Evolutionary conservation across 1,140 invertebrate genomes (phyloP).

Genomic region (Diploscapter pachys): DNA sequence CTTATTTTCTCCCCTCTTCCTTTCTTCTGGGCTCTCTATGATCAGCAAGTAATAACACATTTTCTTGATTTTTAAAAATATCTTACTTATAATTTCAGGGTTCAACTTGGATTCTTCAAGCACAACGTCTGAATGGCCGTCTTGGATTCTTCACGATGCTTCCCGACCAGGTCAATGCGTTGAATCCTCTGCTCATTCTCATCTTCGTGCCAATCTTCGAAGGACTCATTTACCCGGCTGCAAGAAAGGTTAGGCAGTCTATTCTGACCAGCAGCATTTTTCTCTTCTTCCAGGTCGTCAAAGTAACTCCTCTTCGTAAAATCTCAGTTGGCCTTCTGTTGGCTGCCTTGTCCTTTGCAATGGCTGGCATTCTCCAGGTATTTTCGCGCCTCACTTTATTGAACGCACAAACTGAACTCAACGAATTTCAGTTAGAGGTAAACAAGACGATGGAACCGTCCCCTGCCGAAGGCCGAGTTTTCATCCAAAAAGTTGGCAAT

Average conservation of each 20-base stretch:
- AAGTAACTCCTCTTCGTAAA: conserved; percentile 70
- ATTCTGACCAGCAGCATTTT: too few species aligned
- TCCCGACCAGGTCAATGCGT: conserved; percentile 81
- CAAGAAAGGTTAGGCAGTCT: conserved; percentile 59
- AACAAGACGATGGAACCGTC: conserved; percentile 35
- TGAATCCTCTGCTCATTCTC: conserved; percentile 55
- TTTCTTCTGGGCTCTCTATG: conserved; percentile 67
- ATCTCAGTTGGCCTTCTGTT: conserved; percentile 78
- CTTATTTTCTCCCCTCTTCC: conserved; percentile 63
- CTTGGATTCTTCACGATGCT: conserved; percentile 65
- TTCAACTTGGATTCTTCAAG: conserved; percentile 64
- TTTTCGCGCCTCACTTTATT: too few species aligned
- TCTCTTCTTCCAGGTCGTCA: conserved; percentile 1
- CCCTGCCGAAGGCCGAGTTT: conserved; percentile 19
- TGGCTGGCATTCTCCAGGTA: conserved; percentile 73
- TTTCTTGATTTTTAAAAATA: conserved; percentile 5
- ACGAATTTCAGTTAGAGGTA: conserved; percentile 58
- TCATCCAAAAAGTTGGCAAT: conserved; percentile 26
- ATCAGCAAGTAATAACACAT: conserved; percentile 60
- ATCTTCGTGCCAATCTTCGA: conserved; percentile 57
- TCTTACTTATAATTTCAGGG: conserved; percentile 52
- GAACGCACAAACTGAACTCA: too few species aligned
- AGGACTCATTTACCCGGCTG: conserved; percentile 54
- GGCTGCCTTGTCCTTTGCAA: conserved; percentile 75
- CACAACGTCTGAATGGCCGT: conserved; percentile 61